Base-by-base conservation (phyloP, 2,113 vertebrate genomes). In the Eudorcas thomsonii region DNA sequence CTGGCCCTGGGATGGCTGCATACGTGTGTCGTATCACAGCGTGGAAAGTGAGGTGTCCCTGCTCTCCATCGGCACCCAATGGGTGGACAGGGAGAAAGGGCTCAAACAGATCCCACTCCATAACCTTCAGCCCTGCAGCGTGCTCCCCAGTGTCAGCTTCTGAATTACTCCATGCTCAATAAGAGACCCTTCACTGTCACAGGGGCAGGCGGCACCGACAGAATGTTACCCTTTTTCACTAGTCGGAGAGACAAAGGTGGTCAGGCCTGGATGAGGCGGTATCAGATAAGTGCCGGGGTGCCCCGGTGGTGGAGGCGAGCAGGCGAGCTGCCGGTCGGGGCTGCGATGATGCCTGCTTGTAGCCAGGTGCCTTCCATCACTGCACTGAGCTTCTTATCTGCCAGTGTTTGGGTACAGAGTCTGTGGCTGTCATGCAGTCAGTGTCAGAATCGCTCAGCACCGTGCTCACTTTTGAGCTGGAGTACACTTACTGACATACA, bases 381-480 rank as follows among this genome's bases (percentile, higher is more conserved):
- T 59, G 89, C 93, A 94, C 87, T 97, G 97, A 94, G 71, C 97
- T 96, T 96, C 97, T 88, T 93, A 94, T 96, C 86, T 93, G 93
- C 2, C 2, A 92, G 62, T 96, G 97, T 97, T 97, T 97, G 96
- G 95, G 89, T 84, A 93, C 94, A 94, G 97, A 87, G 71, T 88
- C 88, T 93, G 54, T 23, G 50, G 91, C 95, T 96, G 96, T 96
- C 91, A 80, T 19, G 89, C 86, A 91, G 92, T 48, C 67, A 28
- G 83, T 96, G 94, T 98, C 97, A 91, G 39, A 97, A 92, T 57
- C 80, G 39, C 98, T 98, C 95, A 98, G 94, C 96, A 98, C 93
- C 48, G 90, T 55, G 77, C 97, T 98, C 98, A 97, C 82, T 98
- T 98, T 91, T 97, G 86, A 98, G 96, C 89, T 98, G 98, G 94